Evolutionary conservation across 2,113 vertebrate species (phyloP).

Genomic region (Helogale parvula): DNA sequence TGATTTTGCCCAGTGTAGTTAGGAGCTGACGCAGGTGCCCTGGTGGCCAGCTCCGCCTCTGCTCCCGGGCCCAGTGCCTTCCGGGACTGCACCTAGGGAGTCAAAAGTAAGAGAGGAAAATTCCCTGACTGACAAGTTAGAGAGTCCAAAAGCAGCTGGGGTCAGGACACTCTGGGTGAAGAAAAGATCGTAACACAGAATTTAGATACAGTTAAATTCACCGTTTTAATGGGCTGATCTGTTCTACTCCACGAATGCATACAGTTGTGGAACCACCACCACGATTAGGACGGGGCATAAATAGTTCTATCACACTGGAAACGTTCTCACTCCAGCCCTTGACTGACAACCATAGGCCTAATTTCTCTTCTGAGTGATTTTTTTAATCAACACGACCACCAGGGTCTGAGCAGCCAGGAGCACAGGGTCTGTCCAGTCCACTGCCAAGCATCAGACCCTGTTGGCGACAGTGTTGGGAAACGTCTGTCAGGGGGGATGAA

Average conservation of each 20-base stretch:
- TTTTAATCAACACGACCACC: background rate
- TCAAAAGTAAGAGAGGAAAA: background rate
- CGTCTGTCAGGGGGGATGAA: background rate
- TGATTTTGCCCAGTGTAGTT: too few relatives aligned
- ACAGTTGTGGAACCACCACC: too few relatives aligned
- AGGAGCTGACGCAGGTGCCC: background rate
- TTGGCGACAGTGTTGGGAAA: background rate
- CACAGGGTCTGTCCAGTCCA: background rate
- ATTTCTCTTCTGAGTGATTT: background rate
- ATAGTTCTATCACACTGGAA: background rate
- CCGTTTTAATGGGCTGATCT: background rate
- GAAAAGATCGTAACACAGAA: background rate
- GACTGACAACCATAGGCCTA: background rate
- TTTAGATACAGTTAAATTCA: background rate
- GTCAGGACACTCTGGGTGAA: background rate
- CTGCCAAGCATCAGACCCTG: background rate
- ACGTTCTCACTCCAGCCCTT: background rate
- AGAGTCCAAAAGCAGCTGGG: background rate
- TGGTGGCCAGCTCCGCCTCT: background rate
- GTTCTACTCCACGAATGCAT: background rate
- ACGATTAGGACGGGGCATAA: background rate
- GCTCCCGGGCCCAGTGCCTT: background rate
- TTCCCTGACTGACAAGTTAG: background rate
- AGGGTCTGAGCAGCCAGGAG: background rate
- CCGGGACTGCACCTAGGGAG: background rate